phyloP scores from a whole-genome alignment of 2,888 invertebrate genomes.

The Hanleya hanleyi region DNA sequence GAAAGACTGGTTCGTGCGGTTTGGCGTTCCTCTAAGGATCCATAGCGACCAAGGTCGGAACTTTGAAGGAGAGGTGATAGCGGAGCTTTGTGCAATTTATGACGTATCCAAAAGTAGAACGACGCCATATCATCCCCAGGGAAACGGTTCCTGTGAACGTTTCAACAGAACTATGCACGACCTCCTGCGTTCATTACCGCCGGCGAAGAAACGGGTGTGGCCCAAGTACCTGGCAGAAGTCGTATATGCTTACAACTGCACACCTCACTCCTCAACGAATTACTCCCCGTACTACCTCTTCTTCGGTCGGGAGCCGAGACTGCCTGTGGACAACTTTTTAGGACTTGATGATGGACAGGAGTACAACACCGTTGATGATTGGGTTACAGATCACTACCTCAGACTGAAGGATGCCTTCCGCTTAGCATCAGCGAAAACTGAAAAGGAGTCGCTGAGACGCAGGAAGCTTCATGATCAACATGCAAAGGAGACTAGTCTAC shows the following conservation, averaged over 20 bases:
- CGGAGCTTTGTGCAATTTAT: conserved; percentile 12
- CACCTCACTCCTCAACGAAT: conserved; percentile 8
- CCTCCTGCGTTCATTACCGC: neutral
- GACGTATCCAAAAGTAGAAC: neutral
- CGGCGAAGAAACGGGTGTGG: conserved; percentile 9
- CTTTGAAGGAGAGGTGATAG: conserved; percentile 12
- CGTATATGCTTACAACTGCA: conserved; percentile 9
- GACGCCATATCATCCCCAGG: conserved; percentile 12
- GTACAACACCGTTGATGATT: neutral
- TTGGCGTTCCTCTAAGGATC: conserved; percentile 10
- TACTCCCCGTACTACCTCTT: conserved; percentile 15
- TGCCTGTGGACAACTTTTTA: neutral
- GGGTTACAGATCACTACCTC: conserved; percentile 18
- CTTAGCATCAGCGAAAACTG: conserved; percentile 4
- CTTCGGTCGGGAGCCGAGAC: conserved; percentile 14
- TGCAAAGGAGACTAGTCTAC: neutral
- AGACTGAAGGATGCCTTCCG: neutral
- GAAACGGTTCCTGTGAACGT: neutral
- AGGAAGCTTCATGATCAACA: neutral
- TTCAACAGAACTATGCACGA: conserved; percentile 5
- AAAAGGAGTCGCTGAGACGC: conserved; percentile 5
- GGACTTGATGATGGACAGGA: neutral
- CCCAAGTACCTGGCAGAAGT: conserved; percentile 1
- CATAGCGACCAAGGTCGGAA: conserved; percentile 15
- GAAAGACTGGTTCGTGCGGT: conserved; percentile 23